Percentiles rank a stretch among this genome's conserved stretches.
Conservation (phyloP, 2,797 vertebrate species). For the Sorex maritimensis region DNA sequence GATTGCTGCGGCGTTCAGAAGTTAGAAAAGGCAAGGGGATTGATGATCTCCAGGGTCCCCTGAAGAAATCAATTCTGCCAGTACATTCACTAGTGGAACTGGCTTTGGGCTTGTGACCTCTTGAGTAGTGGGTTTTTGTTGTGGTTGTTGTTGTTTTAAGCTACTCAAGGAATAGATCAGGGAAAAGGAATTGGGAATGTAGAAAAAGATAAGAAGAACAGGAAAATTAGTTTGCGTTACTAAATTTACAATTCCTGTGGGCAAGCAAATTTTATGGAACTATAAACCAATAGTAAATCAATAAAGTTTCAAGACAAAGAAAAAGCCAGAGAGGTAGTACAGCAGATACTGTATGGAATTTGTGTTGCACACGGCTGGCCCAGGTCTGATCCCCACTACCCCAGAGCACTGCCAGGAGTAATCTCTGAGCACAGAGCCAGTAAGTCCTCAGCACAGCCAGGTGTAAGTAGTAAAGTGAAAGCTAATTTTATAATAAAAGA, state of each 20-base stretch:
- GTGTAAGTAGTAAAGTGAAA: background rate
- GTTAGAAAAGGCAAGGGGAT: background rate
- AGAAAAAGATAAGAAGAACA: background rate
- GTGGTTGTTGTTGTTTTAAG: background rate
- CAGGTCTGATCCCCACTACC: too few species aligned
- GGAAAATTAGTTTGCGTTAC: background rate
- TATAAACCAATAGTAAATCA: background rate
- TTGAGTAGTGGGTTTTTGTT: background rate
- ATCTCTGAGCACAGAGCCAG: too few species aligned
- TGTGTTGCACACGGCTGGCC: too few species aligned
- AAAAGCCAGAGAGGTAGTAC: too few species aligned
- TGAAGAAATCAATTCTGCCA: background rate
- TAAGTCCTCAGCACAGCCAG: too few species aligned
- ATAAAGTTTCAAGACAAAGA: background rate
- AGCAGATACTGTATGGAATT: too few species aligned
- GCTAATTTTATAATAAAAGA: background rate
- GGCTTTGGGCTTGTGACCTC: background rate
- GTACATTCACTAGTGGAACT: background rate
- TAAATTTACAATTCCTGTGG: background rate
- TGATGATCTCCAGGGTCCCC: background rate
- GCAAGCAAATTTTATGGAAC: background rate
- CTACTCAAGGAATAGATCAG: background rate
- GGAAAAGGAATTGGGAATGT: background rate
- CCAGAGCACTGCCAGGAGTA: background rate
- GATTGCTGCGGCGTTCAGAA: background rate